A percentile compares a stretch with the other conserved stretches of the same genome.
These are phyloP conservation scores for Atractosteus spatula DNA, from an alignment of 2,113 vertebrate species.

Conservation along the genomic window DNA sequence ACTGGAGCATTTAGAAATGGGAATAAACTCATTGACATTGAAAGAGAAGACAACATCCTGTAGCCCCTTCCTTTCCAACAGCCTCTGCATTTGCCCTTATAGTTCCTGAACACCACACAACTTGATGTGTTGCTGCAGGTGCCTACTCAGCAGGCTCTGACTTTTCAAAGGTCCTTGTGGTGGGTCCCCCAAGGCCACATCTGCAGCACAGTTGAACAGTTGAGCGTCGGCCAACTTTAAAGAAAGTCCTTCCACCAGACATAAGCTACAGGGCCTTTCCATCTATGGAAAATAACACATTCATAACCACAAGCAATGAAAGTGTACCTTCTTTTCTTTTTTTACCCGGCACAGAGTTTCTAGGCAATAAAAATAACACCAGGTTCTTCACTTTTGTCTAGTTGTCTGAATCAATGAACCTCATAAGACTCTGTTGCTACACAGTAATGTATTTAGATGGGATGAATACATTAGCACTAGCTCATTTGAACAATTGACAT, in stretches of 20 bases:
- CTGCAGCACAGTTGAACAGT: neutral
- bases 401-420: too few species aligned
- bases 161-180: neutral
- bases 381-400: too few species aligned
- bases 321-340: too few species aligned
- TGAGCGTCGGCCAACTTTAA: neutral
- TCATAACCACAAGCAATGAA: neutral
- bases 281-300: neutral
- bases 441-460: too few species aligned
- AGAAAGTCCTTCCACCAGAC: neutral
- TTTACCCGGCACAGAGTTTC: too few species aligned
- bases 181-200: neutral
- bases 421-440: too few species aligned
- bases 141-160: neutral
- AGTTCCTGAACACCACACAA: neutral
- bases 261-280: neutral
- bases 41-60: neutral
- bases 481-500: too few species aligned
- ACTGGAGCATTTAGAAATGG: neutral
- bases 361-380: too few species aligned
- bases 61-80: neutral
- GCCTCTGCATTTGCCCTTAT: neutral
- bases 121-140: neutral
- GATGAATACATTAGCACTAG: too few species aligned
- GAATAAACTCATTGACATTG: neutral